Evolutionary conservation across 2,888 invertebrate genomes (phyloP).

Genomic region (Ceriagrion tenellum): DNA sequence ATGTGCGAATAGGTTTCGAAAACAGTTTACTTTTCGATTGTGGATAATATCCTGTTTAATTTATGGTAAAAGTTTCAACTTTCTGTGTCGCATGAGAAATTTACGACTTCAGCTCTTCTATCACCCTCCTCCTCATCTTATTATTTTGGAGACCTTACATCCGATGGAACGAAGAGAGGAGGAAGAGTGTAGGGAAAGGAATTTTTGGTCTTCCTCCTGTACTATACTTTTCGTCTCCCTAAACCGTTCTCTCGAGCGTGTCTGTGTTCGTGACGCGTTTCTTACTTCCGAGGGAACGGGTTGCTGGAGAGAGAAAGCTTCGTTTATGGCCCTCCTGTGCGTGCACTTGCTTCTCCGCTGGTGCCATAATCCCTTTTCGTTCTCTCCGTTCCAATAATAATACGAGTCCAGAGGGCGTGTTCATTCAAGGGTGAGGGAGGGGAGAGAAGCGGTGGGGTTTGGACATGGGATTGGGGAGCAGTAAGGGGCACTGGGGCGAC

Average conservation of each 20-base stretch:
- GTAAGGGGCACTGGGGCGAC: neutral
- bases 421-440: conserved; percentile 51
- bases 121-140: no score
- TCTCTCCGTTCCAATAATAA: conserved; percentile 7
- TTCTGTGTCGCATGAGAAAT: no score
- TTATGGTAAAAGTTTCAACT: no score
- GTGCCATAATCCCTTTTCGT: conserved; percentile 1
- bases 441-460: neutral
- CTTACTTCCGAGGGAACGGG: neutral
- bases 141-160: no score
- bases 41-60: no score
- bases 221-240: no score
- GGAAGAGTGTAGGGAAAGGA: neutral
- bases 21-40: no score
- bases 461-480: neutral
- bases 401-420: conserved; percentile 54
- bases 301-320: neutral
- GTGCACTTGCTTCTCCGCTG: neutral
- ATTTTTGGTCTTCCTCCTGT: neutral
- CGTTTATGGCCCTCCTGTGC: neutral
- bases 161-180: neutral
- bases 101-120: no score
- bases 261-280: neutral
- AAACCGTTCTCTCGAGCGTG: neutral
- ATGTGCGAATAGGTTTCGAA: no score